Base-by-base conservation (phyloP, 2,888 invertebrate genomes). In the Sphaeridia pumilis region DNA sequence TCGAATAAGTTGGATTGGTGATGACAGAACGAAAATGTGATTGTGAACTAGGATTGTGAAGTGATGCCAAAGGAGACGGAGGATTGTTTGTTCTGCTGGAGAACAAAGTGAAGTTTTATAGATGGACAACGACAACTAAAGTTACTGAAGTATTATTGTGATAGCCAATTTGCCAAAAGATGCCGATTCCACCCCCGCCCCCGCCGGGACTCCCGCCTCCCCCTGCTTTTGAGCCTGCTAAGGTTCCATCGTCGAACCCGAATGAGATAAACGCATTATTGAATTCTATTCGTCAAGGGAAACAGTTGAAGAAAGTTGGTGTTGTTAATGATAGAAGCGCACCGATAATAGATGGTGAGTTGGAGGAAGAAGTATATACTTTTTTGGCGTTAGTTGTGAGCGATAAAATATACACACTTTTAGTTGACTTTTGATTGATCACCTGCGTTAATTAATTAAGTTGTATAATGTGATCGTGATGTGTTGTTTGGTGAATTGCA, bases 251-350 rank as follows among this genome's bases (percentile, higher is more conserved):
- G 20, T 25, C 52, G 14, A 57, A 56, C 42, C 47, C 51, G 5
- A 52, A 66, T 22, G 61, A 58, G 20, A 75, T 87, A 67, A 78
- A 78, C 66, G 80, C 84, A 44, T 74, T 92, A 54, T 73, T 92
- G 41, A 81, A 80, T 67, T 86, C 87, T 12, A 92, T 92, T 66
- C 80, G 87, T 66, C 82, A 83, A 70, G 92, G 90, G 53, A 73
- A 82, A 48, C 78, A 78, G 66, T 73, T 92, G 61, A 89, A 86
- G 71, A 90, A 89, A 73, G 77, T 88, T 49, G 21, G 55, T 14
- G 81, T 82, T 1, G 90, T 90, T n/a, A 82, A 84, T 66, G 92
- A 93, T 70, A 85, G 87, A 72, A 92, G 92, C 78, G 83, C 79
- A 48, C 92, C 92, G 0, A 70, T 78, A 46, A 73, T 88, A 62